Base-by-base conservation (phyloP, 2,888 invertebrate genomes). In the Muschampia plurimacula region DNA sequence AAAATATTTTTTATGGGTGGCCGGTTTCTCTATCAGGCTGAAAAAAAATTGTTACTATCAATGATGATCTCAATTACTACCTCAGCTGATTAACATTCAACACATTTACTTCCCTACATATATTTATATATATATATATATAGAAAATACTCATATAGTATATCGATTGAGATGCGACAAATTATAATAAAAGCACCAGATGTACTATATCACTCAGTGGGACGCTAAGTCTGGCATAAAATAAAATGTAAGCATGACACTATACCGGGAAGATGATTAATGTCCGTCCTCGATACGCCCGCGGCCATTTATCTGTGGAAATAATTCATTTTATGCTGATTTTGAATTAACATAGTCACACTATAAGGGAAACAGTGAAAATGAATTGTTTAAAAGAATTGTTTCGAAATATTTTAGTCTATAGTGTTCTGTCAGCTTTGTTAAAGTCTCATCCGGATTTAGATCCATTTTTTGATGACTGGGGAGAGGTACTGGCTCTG, bases 231-330 rank as follows among this genome's bases (percentile, higher is more conserved):
- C 63, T 69, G 39, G 6, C 63, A 28, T 55, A n/a, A 52, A 55
- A 69, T 69, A 70, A 70, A 70, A 70, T 64, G 63, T 64, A 70
- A 70, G 69, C 63, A 44, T 64, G 57, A 64, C 67, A n/a, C 52
- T 52, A 39, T 55, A 15, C 55, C 63, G 69, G 39, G 9, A 69
- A 63, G 63, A 69, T 63, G 52, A 59, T 59, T 13, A 59, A 59
- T 59, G 59, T 12, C 28, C 28, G 57, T 28, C 28, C 57, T 28
- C 22, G 28, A 49, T 44, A 22, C 46, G 62, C 49, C 15, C n/a
- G 28, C 49, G 36, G n/a, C 36, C 62, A 62, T 69, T 69, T 60
- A 62, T 62, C 68, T 49, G 62, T 62, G 49, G 49, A 49, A 49
- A 69, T 69, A 69, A 69, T 69, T 69, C 62, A 69, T 62, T 62